These are phyloP conservation scores for Bubo blakistoni DNA, from an alignment of 2,113 vertebrate genomes.

Conservation along the genomic window DNA sequence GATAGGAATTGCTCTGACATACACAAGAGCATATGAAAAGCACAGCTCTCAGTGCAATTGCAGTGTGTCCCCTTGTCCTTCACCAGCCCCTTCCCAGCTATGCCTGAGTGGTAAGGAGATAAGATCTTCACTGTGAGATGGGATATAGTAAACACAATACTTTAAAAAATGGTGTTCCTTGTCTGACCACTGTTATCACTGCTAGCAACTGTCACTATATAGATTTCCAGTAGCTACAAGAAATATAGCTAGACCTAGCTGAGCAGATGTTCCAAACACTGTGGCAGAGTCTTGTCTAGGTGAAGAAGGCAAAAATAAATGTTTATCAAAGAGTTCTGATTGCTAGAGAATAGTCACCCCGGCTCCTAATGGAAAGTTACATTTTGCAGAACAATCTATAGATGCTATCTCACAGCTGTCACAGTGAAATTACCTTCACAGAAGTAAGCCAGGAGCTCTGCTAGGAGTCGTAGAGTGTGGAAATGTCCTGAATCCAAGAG, in stretches of 20 bases:
- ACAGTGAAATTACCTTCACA: slow-evolving; percentile 51
- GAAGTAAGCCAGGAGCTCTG: slow-evolving; percentile 33
- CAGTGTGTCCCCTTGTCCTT: not conserved
- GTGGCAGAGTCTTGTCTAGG: not conserved
- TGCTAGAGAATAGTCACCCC: not conserved
- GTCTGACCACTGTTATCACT: not conserved
- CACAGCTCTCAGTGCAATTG: not conserved
- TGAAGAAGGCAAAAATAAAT: slow-evolving; percentile 20
- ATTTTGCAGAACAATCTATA: slow-evolving; percentile 53
- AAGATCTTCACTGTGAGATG: not conserved
- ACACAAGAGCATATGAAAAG: not conserved
- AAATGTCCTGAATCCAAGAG: slow-evolving; percentile 39
- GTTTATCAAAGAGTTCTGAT: slow-evolving; percentile 39
- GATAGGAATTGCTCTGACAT: not conserved
- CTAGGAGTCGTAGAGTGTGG: not conserved
- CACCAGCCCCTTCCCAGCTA: not conserved
- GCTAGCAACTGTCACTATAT: not conserved
- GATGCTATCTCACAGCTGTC: slow-evolving; percentile 47
- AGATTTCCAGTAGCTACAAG: not conserved
- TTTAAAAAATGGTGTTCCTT: not conserved
- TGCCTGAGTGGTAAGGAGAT: not conserved
- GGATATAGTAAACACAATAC: not conserved
- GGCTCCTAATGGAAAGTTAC: slow-evolving; percentile 41
- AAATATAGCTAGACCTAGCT: not conserved
- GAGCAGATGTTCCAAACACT: not conserved